phyloP scores from a whole-genome alignment of 2,888 invertebrate species.

The Harpalus rubripes region DNA sequence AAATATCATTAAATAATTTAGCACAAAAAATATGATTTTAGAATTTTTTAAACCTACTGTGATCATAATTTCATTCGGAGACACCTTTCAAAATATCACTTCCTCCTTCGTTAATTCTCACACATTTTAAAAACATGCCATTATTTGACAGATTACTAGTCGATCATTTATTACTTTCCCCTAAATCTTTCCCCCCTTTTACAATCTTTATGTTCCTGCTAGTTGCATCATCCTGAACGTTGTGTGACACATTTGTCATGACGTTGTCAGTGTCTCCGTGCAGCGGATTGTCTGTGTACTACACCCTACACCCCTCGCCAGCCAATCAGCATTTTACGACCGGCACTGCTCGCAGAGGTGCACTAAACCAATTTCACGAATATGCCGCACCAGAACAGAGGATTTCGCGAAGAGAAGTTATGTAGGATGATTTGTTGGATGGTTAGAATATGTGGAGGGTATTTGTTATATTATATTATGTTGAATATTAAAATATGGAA shows the following conservation, averaged over 20 bases:
- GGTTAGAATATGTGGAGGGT: background rate
- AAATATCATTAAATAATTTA: too few species aligned
- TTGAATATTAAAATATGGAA: background rate
- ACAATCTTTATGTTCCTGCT: background rate
- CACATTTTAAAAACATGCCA: background rate
- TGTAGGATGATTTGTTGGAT: background rate
- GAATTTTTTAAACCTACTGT: too few species aligned
- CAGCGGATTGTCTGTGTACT: conserved; percentile 68
- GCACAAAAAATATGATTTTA: too few species aligned
- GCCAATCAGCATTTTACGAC: conserved; percentile 76
- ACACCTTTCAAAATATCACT: too few species aligned
- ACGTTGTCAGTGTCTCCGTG: conserved; percentile 63
- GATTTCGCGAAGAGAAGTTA: background rate
- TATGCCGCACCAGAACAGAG: conserved; percentile 13
- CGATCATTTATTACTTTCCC: background rate
- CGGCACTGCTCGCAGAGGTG: conserved; percentile 74
- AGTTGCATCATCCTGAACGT: background rate
- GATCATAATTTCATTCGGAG: too few species aligned
- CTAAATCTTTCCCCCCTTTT: background rate
- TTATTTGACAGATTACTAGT: background rate
- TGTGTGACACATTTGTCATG: conserved; percentile 72
- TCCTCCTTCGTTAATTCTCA: too few species aligned
- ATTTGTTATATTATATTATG: conserved; percentile 7
- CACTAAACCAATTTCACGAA: conserved; percentile 74
- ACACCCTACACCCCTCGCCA: conserved; percentile 70